Base-by-base conservation (phyloP, 1,140 invertebrate genomes). In the Lepidostoma basale region DNA sequence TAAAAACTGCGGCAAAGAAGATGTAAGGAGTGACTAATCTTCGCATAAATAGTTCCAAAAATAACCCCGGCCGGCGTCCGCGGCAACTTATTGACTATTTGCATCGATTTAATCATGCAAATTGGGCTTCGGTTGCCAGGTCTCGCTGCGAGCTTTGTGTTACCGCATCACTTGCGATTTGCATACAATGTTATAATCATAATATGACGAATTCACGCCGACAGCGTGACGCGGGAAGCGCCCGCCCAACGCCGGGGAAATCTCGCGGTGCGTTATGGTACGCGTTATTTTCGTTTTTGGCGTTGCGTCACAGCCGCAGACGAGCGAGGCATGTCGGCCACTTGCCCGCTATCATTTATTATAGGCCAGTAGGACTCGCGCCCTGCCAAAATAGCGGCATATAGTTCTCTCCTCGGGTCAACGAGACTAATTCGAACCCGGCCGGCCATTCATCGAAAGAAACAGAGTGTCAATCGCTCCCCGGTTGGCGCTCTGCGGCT, bases 301-400 rank as follows among this genome's bases (percentile, higher is more conserved):
- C 16, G 10, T 56, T 56, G 52, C 52, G 52, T 56, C 52, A 56
- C 30, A 49, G 23, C 20, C 26, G n/a, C 8, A 49, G 52, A n/a
- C 52, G 52, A 30, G 26, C 44, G 44, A n/a, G n/a, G 44, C 22
- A 22, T 22, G 23, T 49, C 52, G 20, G 10, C 52, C 52, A 56
- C 16, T 56, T 56, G 52, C 26, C 52, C 14, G 52, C n/a, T 56
- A 56, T 56, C 52, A 30, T 30, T 30, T 56, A 18, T 18, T 56
- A 56, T 56, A 56, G 52, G 52, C 52, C 52, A 56, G 52, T 56
- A 18, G 52, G 52, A 56, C 52, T 56, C 52, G 52, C 28, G 26
- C 16, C 6, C 52, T 56, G 52, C 52, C 52, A 56, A 56, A 36
- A 56, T 33, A 56, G 52, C 52, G 52, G 52, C 52, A 56, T 33